phyloP scores from a whole-genome alignment of 1,140 invertebrate genomes.

The Ceratina australensis region DNA sequence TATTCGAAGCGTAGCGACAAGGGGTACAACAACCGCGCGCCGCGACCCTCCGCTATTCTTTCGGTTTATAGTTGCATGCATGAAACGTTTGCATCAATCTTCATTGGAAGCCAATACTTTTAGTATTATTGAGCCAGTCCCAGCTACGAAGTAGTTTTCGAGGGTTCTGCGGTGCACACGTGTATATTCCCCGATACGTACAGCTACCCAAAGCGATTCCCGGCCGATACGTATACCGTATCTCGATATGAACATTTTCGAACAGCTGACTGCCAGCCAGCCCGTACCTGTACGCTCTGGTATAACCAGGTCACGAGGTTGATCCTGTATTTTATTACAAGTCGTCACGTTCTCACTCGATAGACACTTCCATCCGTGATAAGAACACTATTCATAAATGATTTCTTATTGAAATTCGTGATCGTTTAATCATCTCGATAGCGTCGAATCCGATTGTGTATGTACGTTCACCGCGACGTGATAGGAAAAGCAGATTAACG shows the following conservation, averaged over 20 bases:
- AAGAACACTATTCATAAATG: background rate
- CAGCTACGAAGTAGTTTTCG: background rate
- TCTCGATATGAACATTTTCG: conserved; percentile 29
- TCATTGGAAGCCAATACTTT: background rate
- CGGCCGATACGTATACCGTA: background rate
- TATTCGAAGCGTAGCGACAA: too few species aligned
- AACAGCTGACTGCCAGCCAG: conserved; percentile 30
- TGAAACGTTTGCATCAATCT: background rate
- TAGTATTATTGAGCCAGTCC: background rate
- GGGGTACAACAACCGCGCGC: too few species aligned
- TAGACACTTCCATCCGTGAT: background rate
- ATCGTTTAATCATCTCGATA: too few species aligned
- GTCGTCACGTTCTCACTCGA: background rate
- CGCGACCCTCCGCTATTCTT: too few species aligned
- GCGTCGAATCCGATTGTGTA: too few species aligned
- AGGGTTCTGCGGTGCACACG: background rate
- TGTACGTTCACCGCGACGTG: too few species aligned
- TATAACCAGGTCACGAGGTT: conserved; percentile 34
- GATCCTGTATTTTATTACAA: conserved; percentile 29
- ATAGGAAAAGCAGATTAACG: too few species aligned
- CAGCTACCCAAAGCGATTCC: too few species aligned
- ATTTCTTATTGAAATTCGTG: too few species aligned
- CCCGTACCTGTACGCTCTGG: too few species aligned
- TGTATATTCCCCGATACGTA: background rate
- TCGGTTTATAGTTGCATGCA: too few species aligned